phyloP scores from a whole-genome alignment of 1,140 invertebrate species.

The Papilio xuthus region DNA sequence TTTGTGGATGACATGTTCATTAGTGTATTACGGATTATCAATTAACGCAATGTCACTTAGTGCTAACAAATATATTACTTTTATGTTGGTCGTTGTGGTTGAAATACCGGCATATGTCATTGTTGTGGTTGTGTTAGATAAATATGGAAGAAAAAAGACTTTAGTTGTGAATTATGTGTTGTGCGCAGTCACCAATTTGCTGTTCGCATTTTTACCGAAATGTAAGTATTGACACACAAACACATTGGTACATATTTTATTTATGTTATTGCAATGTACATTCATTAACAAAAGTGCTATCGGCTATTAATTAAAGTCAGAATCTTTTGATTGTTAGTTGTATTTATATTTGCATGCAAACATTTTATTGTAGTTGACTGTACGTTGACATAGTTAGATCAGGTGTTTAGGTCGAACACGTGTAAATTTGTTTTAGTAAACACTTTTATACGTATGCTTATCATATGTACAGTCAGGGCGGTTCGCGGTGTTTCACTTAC shows the following conservation, averaged over 20 bases:
- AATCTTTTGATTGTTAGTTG: too few relatives aligned
- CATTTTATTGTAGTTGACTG: neutral
- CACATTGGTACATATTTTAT: neutral
- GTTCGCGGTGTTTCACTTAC: too few relatives aligned
- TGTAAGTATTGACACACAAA: conserved; percentile 60
- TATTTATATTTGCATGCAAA: too few relatives aligned
- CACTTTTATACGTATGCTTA: neutral
- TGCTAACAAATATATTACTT: conserved; percentile 86
- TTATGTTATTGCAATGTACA: neutral
- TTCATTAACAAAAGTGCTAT: neutral
- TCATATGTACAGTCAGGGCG: too few relatives aligned
- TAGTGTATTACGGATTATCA: conserved; percentile 92
- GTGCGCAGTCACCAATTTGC: conserved; percentile 68
- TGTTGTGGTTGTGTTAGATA: conserved; percentile 84
- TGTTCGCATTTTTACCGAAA: conserved; percentile 76
- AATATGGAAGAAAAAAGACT: conserved; percentile 83
- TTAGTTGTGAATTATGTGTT: conserved; percentile 67
- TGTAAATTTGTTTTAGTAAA: neutral
- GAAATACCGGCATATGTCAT: conserved; percentile 89
- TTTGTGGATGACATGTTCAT: conserved; percentile 87
- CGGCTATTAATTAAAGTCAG: too few relatives aligned
- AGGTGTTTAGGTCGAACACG: neutral
- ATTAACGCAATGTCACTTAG: conserved; percentile 90
- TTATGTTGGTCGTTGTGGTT: conserved; percentile 85
- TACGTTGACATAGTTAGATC: neutral